phyloP scores from a whole-genome alignment of 1,140 invertebrate species.

The Heterodera schachtii region DNA sequence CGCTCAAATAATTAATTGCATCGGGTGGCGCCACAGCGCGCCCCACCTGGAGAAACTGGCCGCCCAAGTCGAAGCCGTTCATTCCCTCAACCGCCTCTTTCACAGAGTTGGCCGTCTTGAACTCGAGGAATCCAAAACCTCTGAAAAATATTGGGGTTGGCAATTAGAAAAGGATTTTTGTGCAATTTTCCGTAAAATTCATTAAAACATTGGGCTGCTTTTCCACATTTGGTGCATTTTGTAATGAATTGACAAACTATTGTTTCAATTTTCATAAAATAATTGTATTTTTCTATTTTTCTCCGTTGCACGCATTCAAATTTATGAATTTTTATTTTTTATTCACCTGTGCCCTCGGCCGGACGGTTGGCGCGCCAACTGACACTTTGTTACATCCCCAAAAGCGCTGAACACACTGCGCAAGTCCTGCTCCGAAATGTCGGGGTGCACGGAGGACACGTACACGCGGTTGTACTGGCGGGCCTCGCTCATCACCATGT shows the following conservation, averaged over 20 bases:
- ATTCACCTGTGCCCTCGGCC: slow-evolving; percentile 69
- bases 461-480: slow-evolving; percentile 97
- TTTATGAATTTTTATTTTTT: too few species aligned
- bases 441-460: slow-evolving; percentile 93
- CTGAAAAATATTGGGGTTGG: slow-evolving; percentile 53
- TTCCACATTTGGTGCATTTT: too few species aligned
- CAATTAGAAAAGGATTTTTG: too few species aligned
- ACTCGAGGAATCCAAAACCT: slow-evolving; percentile 98
- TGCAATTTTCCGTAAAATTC: not conserved
- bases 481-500: slow-evolving; percentile 96
- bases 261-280: too few species aligned
- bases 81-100: slow-evolving; percentile 95
- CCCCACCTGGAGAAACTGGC: slow-evolving; percentile 90
- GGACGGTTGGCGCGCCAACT: slow-evolving; percentile 65
- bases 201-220: too few species aligned
- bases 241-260: too few species aligned
- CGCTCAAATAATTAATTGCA: slow-evolving; percentile 54
- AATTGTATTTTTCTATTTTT: too few species aligned
- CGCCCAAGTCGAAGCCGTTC: slow-evolving; percentile 98
- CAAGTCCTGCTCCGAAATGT: slow-evolving; percentile 93
- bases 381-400: slow-evolving; percentile 77
- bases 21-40: slow-evolving; percentile 64
- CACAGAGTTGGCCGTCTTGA: slow-evolving; percentile 86
- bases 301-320: too few species aligned
- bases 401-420: slow-evolving; percentile 99